Evolutionary conservation across 2,888 invertebrate species (phyloP).

Genomic region (Brenthis ino): DNA sequence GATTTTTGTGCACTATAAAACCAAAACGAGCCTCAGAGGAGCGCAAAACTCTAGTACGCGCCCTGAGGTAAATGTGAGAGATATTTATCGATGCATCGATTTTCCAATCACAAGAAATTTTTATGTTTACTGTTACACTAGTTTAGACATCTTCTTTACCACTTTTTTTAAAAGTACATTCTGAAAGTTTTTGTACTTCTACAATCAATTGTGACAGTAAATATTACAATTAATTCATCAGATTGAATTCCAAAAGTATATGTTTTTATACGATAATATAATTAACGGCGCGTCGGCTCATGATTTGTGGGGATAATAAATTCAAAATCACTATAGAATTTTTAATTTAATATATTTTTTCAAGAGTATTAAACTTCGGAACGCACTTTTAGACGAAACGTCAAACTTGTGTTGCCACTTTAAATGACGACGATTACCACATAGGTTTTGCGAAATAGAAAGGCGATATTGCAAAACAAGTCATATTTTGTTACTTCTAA

Average conservation of each 20-base stretch:
- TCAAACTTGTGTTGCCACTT: constrained; percentile 28
- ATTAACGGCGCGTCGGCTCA: too few relatives aligned
- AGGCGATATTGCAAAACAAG: constrained; percentile 15
- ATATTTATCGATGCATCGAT: constrained; percentile 67
- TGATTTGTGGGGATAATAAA: too few relatives aligned
- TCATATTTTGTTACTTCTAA: constrained; percentile 3
- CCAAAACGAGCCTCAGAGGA: constrained; percentile 58
- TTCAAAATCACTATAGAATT: neutral
- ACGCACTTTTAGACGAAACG: constrained; percentile 34
- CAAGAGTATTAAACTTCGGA: constrained; percentile 30
- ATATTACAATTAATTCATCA: neutral
- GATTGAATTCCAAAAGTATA: too few relatives aligned
- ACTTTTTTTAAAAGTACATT: constrained; percentile 56
- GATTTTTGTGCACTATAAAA: constrained; percentile 62
- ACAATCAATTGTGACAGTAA: neutral
- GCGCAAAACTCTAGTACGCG: constrained; percentile 56
- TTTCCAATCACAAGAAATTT: constrained; percentile 64
- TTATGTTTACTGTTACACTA: constrained; percentile 72
- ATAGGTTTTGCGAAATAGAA: constrained; percentile 9
- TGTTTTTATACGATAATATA: too few relatives aligned
- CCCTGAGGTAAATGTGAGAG: constrained; percentile 54
- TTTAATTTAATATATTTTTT: constrained; percentile 2
- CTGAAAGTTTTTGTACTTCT: constrained; percentile 42
- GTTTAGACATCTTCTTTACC: constrained; percentile 62
- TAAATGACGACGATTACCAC: constrained; percentile 25